Evolutionary conservation across 2,797 vertebrate genomes (phyloP), one percentile per base, ranked within the genome.

Genomic region (Valencia hispanica): DNA sequence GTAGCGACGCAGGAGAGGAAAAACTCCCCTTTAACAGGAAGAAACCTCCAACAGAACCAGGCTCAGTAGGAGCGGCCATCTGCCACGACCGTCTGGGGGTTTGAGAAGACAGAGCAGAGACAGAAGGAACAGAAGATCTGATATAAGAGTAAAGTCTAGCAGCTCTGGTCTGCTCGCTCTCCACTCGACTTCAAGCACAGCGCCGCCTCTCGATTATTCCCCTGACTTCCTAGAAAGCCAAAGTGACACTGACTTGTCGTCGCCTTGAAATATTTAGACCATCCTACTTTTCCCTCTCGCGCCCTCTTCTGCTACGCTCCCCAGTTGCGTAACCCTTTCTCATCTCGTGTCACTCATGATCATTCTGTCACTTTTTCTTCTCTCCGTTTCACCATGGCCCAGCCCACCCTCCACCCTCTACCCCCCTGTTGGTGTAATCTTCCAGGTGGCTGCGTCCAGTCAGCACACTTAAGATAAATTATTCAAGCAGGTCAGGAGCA

Each of bases 401-500:
- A 59, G 27, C 57, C 57, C 30, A 43, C 27, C 15, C 11, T 50
- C 66, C n/a, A n/a, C n/a, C n/a, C n/a, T n/a, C n/a, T n/a, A n/a
- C n/a, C 80, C 2, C 70, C 36, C 69, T 14, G 4, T 47, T 61
- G 43, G 0, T 73, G 78, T 86, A 80, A 77, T 83, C 75, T 88
- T 90, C 88, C 88, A 88, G 89, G 88, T 90, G 88, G 81, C 87
- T 85, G 84, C 69, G 22, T 88, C 83, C 71, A 88, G 82, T 83
- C 88, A 77, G 73, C 82, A 84, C 80, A 74, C 92, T 86, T 78
- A 65, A 57, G 73, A 76, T 94, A 85, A 93, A 95, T 94, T 83
- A 93, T 95, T 94, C 83, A 94, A 86, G 80, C 81, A 80, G 88
- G 89, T 91, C 87, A 84, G 87, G 47, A 8, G 86, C 53, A 71